A percentile compares a stretch with the other conserved stretches of the same genome.
Conservation (phyloP, 2,888 invertebrate genomes). For the Cheilosia grossa region DNA sequence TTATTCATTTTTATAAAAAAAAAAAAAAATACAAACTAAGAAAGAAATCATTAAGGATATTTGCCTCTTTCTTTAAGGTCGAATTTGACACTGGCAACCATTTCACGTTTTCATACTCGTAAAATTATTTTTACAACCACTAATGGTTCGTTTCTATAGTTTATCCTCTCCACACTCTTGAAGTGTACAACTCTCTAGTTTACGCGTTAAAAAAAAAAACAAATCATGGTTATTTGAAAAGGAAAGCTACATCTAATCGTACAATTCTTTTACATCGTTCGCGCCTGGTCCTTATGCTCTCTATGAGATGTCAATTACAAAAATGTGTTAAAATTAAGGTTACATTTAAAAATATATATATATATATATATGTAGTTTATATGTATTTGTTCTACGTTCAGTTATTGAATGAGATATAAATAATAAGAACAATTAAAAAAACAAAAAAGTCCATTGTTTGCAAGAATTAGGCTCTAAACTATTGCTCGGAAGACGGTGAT, state of each 20-base stretch:
- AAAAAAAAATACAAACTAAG: background rate
- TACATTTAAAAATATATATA: constrained; percentile 35
- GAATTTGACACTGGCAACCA: background rate
- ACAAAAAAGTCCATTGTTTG: constrained; percentile 47
- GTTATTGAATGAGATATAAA: constrained; percentile 61
- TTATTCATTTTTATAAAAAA: background rate
- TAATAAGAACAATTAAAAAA: constrained; percentile 6
- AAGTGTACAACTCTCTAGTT: background rate
- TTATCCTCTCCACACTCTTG: background rate
- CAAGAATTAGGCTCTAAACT: constrained; percentile 56
- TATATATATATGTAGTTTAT: constrained; percentile 19
- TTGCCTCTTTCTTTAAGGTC: background rate
- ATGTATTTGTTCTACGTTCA: constrained; percentile 38
- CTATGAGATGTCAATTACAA: constrained; percentile 22
- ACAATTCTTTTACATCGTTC: constrained; percentile 7
- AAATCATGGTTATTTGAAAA: constrained; percentile 9
- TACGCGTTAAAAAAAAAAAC: background rate
- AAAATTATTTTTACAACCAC: background rate
- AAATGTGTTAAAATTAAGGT: constrained; percentile 37
- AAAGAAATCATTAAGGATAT: background rate
- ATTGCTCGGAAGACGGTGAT: constrained; percentile 74
- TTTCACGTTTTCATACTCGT: background rate
- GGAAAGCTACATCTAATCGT: constrained; percentile 19
- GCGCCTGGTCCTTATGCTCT: constrained; percentile 29
- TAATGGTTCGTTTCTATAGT: background rate